Percentiles rank a stretch among this genome's conserved stretches.
Conservation (phyloP, 2,113 vertebrate species). For the Hippocampus barbouri region DNA sequence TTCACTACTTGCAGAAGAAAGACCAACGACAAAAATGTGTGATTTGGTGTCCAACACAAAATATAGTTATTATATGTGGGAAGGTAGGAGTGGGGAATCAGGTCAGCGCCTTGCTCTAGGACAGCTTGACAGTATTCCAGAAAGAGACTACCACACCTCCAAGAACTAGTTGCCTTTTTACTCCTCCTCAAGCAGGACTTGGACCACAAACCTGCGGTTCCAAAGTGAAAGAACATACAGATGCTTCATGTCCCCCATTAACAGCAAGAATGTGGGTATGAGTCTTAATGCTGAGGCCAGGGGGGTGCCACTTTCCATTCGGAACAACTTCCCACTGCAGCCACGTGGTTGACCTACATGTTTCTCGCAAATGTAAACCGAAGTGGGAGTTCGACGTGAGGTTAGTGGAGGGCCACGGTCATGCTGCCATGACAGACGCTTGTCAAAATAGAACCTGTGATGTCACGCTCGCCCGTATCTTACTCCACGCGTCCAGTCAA, state of each 20-base stretch:
- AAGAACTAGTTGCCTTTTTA: not conserved
- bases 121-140: not conserved
- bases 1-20: no score
- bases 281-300: not conserved
- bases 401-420: not conserved
- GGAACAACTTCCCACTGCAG: not conserved
- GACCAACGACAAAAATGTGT: no score
- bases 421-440: not conserved
- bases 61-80: no score
- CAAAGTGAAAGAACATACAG: not conserved
- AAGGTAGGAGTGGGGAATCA: no score
- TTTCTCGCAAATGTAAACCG: not conserved
- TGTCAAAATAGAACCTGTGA: not conserved
- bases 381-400: not conserved
- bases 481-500: not conserved
- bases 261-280: not conserved
- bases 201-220: not conserved
- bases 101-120: not conserved
- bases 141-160: not conserved
- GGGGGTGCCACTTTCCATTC: not conserved
- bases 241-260: not conserved
- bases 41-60: no score
- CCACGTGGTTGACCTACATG: constrained; percentile 1
- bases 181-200: no score
- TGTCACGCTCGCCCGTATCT: not conserved